Evolutionary conservation across 2,113 vertebrate species (phyloP).

Genomic region (Hyperopisus bebe): DNA sequence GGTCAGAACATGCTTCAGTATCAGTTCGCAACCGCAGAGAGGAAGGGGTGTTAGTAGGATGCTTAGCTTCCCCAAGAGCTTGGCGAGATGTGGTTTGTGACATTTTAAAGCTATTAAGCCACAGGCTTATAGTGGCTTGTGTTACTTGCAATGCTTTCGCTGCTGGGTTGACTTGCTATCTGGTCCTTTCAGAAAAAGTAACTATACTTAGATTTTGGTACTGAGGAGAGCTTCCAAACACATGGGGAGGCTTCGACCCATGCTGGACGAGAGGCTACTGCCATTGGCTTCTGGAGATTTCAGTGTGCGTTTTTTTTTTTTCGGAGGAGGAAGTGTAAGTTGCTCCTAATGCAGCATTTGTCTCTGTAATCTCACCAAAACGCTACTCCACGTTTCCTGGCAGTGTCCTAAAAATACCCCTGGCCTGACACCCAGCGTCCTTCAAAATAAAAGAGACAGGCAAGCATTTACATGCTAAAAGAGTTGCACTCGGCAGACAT

Average conservation of each 20-base stretch:
- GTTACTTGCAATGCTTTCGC: neutral
- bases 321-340: neutral
- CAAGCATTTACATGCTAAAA: neutral
- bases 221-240: neutral
- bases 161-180: neutral
- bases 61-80: neutral
- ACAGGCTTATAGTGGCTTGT: neutral
- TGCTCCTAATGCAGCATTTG: neutral
- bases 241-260: too few species aligned
- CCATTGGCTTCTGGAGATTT: neutral
- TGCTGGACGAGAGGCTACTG: too few species aligned
- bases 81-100: neutral
- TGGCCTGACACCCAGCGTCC: neutral
- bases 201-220: neutral
- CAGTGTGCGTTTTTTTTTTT: too few species aligned
- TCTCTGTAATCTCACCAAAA: conserved; percentile 9
- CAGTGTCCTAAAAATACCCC: neutral
- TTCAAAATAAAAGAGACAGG: neutral
- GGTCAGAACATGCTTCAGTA: neutral
- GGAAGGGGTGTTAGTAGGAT: neutral
- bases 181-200: neutral
- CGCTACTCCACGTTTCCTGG: conserved; percentile 10
- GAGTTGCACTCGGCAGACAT: neutral
- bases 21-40: neutral
- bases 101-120: neutral